Conservation (phyloP, 1,140 invertebrate genomes). For the Anastatus disparis region DNA sequence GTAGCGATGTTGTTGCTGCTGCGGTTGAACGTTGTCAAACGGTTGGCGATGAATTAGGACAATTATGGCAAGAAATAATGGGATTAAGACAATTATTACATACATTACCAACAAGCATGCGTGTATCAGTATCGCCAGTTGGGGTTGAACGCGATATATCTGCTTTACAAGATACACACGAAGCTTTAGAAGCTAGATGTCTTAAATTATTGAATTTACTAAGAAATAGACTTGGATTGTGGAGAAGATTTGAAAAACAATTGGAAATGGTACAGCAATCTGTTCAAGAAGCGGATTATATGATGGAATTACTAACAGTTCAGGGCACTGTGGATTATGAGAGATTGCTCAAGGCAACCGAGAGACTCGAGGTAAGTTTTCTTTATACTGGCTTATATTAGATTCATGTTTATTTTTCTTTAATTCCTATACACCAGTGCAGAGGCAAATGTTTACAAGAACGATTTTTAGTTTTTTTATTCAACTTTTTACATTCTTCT, state of each 20-base stretch:
- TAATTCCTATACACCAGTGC: not conserved
- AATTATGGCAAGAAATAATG: conserved; percentile 82
- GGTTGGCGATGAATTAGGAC: conserved; percentile 73
- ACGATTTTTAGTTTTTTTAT: too few relatives aligned
- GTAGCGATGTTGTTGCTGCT: conserved; percentile 77
- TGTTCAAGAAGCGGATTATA: conserved; percentile 83
- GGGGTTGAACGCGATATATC: conserved; percentile 80
- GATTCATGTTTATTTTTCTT: not conserved
- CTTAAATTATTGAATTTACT: conserved; percentile 73
- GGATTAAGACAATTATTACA: conserved; percentile 77
- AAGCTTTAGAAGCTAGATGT: conserved; percentile 75
- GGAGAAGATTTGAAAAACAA: conserved; percentile 79
- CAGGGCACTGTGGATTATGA: conserved; percentile 85
- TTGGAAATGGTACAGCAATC: conserved; percentile 82
- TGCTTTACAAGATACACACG: conserved; percentile 77
- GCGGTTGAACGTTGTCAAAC: conserved; percentile 75
- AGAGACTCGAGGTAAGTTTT: conserved; percentile 78
- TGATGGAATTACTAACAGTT: conserved; percentile 84
- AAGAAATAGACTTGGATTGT: conserved; percentile 73
- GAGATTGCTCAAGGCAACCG: conserved; percentile 80
- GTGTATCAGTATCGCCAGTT: conserved; percentile 78
- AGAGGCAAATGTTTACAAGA: not conserved
- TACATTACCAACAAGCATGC: conserved; percentile 76
- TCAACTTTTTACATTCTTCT: too few relatives aligned
- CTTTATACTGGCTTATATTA: too few relatives aligned